Evolutionary conservation across 2,888 invertebrate genomes (phyloP), one percentile per base, ranked within the genome.

Genomic region (Pachliopta kotzebuea): DNA sequence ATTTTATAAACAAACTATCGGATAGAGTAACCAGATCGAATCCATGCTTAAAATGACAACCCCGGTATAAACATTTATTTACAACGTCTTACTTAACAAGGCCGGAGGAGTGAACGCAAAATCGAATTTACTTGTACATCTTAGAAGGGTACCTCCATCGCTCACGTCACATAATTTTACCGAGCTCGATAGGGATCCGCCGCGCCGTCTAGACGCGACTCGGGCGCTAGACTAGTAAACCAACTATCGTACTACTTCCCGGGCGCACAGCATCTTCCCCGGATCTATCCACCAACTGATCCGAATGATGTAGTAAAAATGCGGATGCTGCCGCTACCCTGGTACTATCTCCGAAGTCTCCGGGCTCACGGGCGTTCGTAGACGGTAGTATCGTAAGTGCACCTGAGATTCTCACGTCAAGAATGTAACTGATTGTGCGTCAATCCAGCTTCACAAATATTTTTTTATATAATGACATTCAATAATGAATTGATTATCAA

Each of bases 171-270:
- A 88, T 88, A 88, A 90, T 90, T 90, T 88, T 84, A 83, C 83
- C 75, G 80, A 79, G 78, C 76, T 81, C 85, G 88, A 87, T 88
- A 86, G 85, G 75, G 83, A 87, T 80, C 84, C 84, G 78, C 76
- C 81, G 80, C 81, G 77, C 80, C 83, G 90, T 91, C 90, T 91
- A 91, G 90, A 91, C 90, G 73, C 88, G 81, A 90, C 86, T 72
- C 74, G 73, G 76, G 76, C 74, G 74, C 84, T 81, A 86, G 84
- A 90, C 86, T 79, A 69, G 86, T 89, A 78, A 72, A 72, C 76
- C 84, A 78, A 89, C 85, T 69, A 71, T 74, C 80, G 76, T 68
- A 69, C 72, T 70, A 68, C 68, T 70, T 70, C 67, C 69, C 67
- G 70, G 75, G 74, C 68, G 71, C 71, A 70, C 67, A 66, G 61